These are phyloP conservation scores for Caenorhabditis latens DNA, from an alignment of 1,140 invertebrate genomes.

Conservation along the genomic window DNA sequence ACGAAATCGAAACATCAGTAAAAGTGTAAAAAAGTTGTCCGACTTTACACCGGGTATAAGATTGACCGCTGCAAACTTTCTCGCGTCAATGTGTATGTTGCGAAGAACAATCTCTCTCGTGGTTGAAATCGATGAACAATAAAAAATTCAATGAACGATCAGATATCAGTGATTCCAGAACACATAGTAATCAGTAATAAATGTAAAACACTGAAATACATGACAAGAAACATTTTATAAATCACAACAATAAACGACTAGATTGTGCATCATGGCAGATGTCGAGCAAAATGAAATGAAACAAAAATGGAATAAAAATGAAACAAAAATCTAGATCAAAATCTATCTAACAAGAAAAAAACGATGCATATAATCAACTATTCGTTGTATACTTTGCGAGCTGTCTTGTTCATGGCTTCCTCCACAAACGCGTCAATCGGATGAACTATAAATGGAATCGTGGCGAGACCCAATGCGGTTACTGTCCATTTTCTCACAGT, in stretches of 20 bases:
- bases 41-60: conserved; percentile 26
- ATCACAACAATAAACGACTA: not conserved
- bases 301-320: not conserved
- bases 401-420: conserved; percentile 84
- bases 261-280: not conserved
- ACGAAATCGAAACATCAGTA: conserved; percentile 32
- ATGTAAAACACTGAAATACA: not conserved
- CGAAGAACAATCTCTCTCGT: conserved; percentile 24
- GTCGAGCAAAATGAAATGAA: not conserved
- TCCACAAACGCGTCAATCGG: conserved; percentile 90
- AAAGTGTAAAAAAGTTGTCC: not conserved
- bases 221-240: not conserved
- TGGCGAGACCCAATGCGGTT: conserved; percentile 85
- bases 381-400: conserved; percentile 72
- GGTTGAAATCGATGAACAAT: conserved; percentile 37
- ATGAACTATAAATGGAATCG: conserved; percentile 91
- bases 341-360: not conserved
- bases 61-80: conserved; percentile 46
- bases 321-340: no score
- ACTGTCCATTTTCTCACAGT: conserved; percentile 82
- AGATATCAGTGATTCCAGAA: conserved; percentile 15
- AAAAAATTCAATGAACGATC: conserved; percentile 34
- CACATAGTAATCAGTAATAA: not conserved
- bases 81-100: not conserved
- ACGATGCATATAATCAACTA: not conserved